A percentile compares a stretch with the other conserved stretches of the same genome.
Conservation (phyloP, 2,888 invertebrate species). For the Dysmachus trigonus region DNA sequence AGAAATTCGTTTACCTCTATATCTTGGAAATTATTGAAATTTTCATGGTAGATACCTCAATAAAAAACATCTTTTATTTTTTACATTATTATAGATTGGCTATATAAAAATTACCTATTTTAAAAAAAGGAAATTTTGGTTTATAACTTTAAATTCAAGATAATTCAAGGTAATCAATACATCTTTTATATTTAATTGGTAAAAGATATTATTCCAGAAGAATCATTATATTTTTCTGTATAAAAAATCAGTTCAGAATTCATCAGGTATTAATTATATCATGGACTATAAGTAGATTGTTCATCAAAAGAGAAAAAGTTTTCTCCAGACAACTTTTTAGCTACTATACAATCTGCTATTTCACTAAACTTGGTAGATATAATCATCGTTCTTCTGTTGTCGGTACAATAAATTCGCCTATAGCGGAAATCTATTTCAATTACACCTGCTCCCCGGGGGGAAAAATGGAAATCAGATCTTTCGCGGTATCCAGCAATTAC, state of each 20-base stretch:
- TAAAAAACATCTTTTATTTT: too few species aligned
- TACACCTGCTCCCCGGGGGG: neutral
- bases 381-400: neutral
- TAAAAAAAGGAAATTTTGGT: too few species aligned
- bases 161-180: too few species aligned
- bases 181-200: neutral
- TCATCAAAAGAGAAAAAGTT: neutral
- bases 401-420: neutral
- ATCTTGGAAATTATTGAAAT: too few species aligned
- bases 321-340: neutral
- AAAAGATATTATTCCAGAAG: neutral
- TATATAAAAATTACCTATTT: too few species aligned
- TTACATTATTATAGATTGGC: too few species aligned
- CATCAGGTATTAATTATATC: neutral
- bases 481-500: neutral
- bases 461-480: neutral
- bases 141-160: too few species aligned
- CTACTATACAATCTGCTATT: neutral
- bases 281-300: neutral
- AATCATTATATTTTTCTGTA: neutral
- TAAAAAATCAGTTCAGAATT: neutral
- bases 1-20: too few species aligned
- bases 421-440: neutral
- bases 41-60: too few species aligned
- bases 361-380: neutral